These are phyloP conservation scores for Agrotis exclamationis DNA, from an alignment of 2,888 invertebrate genomes.

Conservation along the genomic window DNA sequence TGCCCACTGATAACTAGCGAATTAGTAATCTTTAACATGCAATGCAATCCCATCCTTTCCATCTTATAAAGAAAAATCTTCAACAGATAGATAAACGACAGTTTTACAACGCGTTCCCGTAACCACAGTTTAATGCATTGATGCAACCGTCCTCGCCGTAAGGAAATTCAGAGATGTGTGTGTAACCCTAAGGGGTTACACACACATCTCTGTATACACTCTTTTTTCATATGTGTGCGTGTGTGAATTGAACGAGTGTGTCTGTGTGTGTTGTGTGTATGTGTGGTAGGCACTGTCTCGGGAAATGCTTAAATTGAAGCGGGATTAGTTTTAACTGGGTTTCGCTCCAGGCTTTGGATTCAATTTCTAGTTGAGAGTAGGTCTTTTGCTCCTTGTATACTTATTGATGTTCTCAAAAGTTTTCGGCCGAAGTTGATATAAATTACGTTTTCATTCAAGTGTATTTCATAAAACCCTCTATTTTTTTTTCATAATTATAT, in stretches of 20 bases:
- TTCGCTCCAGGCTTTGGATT: constrained; percentile 38
- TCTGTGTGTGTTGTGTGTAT: constrained; percentile 5
- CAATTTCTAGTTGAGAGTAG: constrained; percentile 27
- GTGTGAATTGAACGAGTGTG: constrained; percentile 12
- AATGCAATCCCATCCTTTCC: too few relatives aligned
- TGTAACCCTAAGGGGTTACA: too few relatives aligned
- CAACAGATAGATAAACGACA: too few relatives aligned
- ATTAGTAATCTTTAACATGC: too few relatives aligned
- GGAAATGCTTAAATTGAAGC: constrained; percentile 60
- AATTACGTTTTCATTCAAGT: neutral
- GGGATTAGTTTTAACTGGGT: constrained; percentile 61
- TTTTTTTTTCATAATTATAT: too few relatives aligned
- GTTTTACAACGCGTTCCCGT: too few relatives aligned
- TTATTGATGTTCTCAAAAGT: neutral
- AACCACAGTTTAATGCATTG: constrained; percentile 18
- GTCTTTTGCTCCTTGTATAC: constrained; percentile 4
- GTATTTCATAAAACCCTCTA: too few relatives aligned
- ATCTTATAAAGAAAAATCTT: too few relatives aligned
- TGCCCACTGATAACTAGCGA: too few relatives aligned
- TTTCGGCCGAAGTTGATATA: neutral
- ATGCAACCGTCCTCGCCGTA: constrained; percentile 31
- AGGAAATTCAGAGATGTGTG: constrained; percentile 57
- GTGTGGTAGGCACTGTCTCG: constrained; percentile 39
- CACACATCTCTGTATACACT: constrained; percentile 17
- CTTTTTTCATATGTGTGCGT: constrained; percentile 10